Base-by-base conservation (phyloP, 2,888 invertebrate genomes). In the Dinocampus coccinellae region DNA sequence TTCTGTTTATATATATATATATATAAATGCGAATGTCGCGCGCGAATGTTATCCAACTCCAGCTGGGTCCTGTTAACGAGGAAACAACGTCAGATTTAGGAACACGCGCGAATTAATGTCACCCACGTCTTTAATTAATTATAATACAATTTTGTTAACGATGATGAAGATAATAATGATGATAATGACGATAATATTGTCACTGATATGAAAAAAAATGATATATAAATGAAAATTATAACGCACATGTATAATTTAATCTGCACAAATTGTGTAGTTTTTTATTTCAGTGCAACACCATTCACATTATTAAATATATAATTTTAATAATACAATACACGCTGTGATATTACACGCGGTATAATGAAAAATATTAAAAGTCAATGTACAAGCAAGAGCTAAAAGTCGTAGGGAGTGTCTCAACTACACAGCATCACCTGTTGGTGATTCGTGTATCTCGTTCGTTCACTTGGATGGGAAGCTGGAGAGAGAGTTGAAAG, bases 391-490 rank as follows among this genome's bases (percentile, higher is more conserved):
- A n/a, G 42, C 39, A 36, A 34, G 64, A 60, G 58, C 58, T 34
- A 70, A 52, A 71, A 39, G 55, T 78, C 80, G 77, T 79, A 83
- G 84, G 85, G 85, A 85, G 85, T 85, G 84, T 81, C 84, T 82
- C 79, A 34, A 26, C 79, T 47, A 47, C 16, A 47, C 80, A 80
- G 79, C 84, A 83, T 85, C 85, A 85, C 85, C 85, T 85, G 85
- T 85, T 85, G 85, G 47, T 47, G 47, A 85, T 83, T 81, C 80
- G 77, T 60, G 68, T 82, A 78, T 80, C 83, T 83, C 81, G 82
- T 81, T 82, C 80, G 78, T 29, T 16, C 61, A 9, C 7, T 53
- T n/a, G 24, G 29, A 24, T 47, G 24, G 29, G 63, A 29, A 29
- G 63, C 47, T 47, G 52, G 22, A 64, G 33, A 42, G 61, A 61